Evolutionary conservation across 2,113 vertebrate genomes (phyloP).

Genomic region (Todiramphus chloris): DNA sequence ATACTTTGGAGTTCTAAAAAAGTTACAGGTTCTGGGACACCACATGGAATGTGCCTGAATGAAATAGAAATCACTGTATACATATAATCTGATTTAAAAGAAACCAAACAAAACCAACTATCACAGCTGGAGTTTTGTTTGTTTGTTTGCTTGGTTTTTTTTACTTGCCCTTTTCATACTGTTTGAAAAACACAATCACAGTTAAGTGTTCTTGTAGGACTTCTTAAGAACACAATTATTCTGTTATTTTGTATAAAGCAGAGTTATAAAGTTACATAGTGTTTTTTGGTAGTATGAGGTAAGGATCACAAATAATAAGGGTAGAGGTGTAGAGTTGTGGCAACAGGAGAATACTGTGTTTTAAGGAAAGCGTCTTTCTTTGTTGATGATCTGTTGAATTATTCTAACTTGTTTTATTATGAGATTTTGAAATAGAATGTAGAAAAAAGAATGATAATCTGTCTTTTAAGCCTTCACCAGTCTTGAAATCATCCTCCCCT

Average conservation of each 20-base stretch:
- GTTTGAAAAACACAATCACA: not conserved
- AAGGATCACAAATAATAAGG: not conserved
- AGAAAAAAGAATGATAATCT: not conserved
- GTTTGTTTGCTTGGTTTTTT: not conserved
- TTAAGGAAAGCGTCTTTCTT: not conserved
- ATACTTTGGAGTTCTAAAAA: not conserved
- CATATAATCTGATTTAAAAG: not conserved
- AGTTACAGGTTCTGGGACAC: not conserved
- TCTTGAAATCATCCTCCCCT: not conserved
- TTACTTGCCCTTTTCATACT: not conserved
- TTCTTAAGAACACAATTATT: not conserved
- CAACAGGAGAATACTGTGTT: not conserved
- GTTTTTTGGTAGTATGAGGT: not conserved
- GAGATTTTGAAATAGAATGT: not conserved
- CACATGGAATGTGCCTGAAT: not conserved
- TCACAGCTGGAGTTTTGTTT: not conserved
- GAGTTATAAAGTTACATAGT: not conserved
- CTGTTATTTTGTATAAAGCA: not conserved
- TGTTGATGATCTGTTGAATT: not conserved
- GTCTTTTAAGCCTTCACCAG: not conserved
- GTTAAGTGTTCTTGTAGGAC: not conserved
- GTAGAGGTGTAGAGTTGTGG: not conserved
- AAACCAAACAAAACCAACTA: not conserved
- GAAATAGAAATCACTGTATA: not conserved
- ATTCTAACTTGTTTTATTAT: not conserved